Evolutionary conservation across 2,888 invertebrate species (phyloP).

Genomic region (Frankliniella intonsa): DNA sequence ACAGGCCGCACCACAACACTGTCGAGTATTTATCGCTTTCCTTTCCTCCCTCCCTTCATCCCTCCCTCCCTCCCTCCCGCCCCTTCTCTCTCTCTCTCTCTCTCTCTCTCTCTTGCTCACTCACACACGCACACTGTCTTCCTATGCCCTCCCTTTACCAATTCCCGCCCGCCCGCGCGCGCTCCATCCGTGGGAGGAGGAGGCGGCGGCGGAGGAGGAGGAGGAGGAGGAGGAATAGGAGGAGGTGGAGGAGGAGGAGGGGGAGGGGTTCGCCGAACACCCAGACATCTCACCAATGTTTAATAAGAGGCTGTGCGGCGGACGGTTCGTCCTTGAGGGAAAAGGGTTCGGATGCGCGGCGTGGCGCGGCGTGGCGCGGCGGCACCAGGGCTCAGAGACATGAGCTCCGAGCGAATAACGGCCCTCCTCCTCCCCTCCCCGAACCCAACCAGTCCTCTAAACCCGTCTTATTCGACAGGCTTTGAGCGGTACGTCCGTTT

Average conservation of each 20-base stretch:
- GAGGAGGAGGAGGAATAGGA: neutral
- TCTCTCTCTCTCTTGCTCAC: neutral
- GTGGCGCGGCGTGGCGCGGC: too few relatives aligned
- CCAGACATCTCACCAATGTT: slow-evolving; percentile 26
- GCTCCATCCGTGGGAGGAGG: neutral
- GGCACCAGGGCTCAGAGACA: too few relatives aligned
- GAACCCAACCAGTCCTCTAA: too few relatives aligned
- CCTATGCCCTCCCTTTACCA: neutral
- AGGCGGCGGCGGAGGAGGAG: neutral
- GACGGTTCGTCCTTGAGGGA: neutral
- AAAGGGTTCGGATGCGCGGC: neutral
- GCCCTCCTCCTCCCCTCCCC: too few relatives aligned
- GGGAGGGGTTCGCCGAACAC: neutral
- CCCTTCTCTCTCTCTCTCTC: neutral
- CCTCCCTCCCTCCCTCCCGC: neutral
- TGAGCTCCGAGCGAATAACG: too few relatives aligned
- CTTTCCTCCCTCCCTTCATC: neutral
- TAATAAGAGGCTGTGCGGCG: neutral
- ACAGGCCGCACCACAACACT: neutral
- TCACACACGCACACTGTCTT: neutral
- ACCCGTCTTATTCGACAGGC: too few relatives aligned
- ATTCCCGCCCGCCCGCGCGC: neutral
- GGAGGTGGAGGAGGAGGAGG: neutral
- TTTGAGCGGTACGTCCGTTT: too few relatives aligned
- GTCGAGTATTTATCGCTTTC: neutral